Evolutionary conservation across 2,888 invertebrate species (phyloP).

Genomic region (Acleris sparsana): DNA sequence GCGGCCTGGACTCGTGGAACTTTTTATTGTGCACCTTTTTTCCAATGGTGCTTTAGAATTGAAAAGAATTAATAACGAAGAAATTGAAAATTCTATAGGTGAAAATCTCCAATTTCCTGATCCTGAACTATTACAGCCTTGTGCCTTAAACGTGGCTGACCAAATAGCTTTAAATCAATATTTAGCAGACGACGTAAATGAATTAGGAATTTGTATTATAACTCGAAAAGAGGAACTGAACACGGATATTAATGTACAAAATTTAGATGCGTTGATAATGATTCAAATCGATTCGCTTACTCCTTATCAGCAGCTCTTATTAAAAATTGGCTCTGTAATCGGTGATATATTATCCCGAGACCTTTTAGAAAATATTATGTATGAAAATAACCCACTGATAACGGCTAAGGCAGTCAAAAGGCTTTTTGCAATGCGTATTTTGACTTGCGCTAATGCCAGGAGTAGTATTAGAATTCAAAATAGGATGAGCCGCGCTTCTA

Average conservation of each 20-base stretch:
- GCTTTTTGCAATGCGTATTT: constrained; percentile 79
- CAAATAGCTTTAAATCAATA: constrained; percentile 59
- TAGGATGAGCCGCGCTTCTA: neutral
- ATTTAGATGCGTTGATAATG: constrained; percentile 76
- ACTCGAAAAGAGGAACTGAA: constrained; percentile 64
- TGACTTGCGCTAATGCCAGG: constrained; percentile 77
- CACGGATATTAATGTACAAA: constrained; percentile 68
- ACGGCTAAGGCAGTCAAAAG: constrained; percentile 81
- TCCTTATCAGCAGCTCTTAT: constrained; percentile 83
- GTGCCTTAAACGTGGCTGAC: constrained; percentile 61
- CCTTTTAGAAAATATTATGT: constrained; percentile 80
- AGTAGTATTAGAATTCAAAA: constrained; percentile 42
- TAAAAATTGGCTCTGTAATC: constrained; percentile 84
- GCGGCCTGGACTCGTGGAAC: constrained; percentile 80
- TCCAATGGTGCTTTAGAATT: constrained; percentile 74
- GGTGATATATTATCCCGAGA: constrained; percentile 81
- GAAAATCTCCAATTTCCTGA: constrained; percentile 71
- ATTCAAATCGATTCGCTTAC: constrained; percentile 83
- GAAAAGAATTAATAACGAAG: constrained; percentile 54
- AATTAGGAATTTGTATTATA: constrained; percentile 64
- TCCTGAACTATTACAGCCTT: constrained; percentile 56
- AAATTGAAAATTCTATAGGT: constrained; percentile 52
- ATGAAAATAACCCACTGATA: constrained; percentile 73
- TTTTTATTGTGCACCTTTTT: constrained; percentile 76
- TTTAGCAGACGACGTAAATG: constrained; percentile 54